These are phyloP conservation scores for Apoda limacodes DNA, from an alignment of 2,888 invertebrate genomes.

Conservation along the genomic window DNA sequence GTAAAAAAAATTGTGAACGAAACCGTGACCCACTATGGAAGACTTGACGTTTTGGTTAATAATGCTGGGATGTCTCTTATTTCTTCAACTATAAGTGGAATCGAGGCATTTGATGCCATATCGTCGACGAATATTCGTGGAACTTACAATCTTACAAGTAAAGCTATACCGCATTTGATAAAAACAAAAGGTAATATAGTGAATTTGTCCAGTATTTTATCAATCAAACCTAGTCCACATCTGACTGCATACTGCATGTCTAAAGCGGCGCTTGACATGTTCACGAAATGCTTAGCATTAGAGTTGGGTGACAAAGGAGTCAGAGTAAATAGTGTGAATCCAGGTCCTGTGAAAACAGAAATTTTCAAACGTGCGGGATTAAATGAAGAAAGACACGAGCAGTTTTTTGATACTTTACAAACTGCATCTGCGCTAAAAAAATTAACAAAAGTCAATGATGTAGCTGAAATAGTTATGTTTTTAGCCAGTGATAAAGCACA, in stretches of 20 bases:
- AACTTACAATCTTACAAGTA: constrained; percentile 35
- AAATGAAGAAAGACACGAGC: constrained; percentile 27
- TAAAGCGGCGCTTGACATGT: constrained; percentile 49
- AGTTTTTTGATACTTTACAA: constrained; percentile 29
- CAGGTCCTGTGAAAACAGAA: constrained; percentile 44
- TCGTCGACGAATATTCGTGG: constrained; percentile 45
- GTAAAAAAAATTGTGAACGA: constrained; percentile 33
- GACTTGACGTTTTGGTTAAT: constrained; percentile 44
- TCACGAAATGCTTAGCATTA: constrained; percentile 45
- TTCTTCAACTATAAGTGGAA: constrained; percentile 26
- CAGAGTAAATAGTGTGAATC: constrained; percentile 47
- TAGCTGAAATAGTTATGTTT: constrained; percentile 40
- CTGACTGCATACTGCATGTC: constrained; percentile 48
- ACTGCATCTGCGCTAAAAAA: constrained; percentile 32
- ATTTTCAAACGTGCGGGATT: constrained; percentile 39
- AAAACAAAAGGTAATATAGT: constrained; percentile 43
- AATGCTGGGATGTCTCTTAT: constrained; percentile 40
- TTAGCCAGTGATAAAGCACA: constrained; percentile 42
- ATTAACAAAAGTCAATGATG: constrained; percentile 33
- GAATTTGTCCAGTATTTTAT: constrained; percentile 42
- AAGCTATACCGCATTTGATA: constrained; percentile 33
- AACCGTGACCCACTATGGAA: constrained; percentile 32
- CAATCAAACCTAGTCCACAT: constrained; percentile 30
- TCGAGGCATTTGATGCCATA: constrained; percentile 34
- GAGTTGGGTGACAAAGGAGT: constrained; percentile 39